These are phyloP conservation scores for Allophyes oxyacanthae DNA, from an alignment of 2,888 invertebrate species.

Conservation along the genomic window DNA sequence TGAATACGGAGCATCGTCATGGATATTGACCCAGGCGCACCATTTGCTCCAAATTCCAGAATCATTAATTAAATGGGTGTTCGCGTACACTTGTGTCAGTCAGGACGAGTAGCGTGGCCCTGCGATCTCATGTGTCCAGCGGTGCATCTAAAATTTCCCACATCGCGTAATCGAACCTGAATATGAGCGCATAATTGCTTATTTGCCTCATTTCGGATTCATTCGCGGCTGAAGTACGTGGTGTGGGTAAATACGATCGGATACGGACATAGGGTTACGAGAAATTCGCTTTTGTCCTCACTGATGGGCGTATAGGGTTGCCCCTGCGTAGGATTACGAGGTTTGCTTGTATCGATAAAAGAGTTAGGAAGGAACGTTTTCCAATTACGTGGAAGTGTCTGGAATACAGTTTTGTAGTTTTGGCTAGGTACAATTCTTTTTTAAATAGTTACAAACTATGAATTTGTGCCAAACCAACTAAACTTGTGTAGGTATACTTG, in stretches of 20 bases:
- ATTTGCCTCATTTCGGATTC: constrained; percentile 86
- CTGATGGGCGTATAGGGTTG: constrained; percentile 37
- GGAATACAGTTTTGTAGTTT: constrained; percentile 3
- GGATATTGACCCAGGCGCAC: constrained; percentile 16
- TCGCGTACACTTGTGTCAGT: constrained; percentile 43
- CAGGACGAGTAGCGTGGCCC: constrained; percentile 30
- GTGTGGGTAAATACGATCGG: constrained; percentile 55
- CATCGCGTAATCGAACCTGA: constrained; percentile 80
- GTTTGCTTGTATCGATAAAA: constrained; percentile 30
- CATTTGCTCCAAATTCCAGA: constrained; percentile 37
- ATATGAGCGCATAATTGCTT: constrained; percentile 85
- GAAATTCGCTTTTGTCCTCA: constrained; percentile 51
- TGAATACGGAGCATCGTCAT: constrained; percentile 9
- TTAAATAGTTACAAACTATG: constrained; percentile 3
- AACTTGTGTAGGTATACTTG: too few relatives aligned
- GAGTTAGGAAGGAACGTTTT: constrained; percentile 23
- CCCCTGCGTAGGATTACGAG: constrained; percentile 36
- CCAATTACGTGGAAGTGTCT: constrained; percentile 11
- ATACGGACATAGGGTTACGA: constrained; percentile 57
- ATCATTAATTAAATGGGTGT: constrained; percentile 51
- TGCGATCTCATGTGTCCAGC: constrained; percentile 58
- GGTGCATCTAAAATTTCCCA: constrained; percentile 77
- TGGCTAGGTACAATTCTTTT: too few relatives aligned
- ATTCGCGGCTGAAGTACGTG: constrained; percentile 70
- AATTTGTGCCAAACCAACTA: constrained; percentile 1